phyloP scores from a whole-genome alignment of 2,113 vertebrate genomes.

The Chlorocebus sabaeus region DNA sequence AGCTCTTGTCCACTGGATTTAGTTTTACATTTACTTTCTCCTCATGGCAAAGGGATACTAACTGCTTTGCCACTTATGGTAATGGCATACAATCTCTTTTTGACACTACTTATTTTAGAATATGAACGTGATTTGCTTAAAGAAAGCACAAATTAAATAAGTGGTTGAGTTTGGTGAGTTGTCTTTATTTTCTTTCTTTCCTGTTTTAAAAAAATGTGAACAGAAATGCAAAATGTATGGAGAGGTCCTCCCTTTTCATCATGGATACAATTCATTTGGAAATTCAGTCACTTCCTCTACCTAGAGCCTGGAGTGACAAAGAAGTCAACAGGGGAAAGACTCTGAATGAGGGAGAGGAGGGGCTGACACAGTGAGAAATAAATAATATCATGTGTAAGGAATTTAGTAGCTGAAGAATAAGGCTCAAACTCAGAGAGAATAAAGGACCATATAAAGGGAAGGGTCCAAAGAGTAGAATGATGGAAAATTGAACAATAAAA shows the following conservation, averaged over 20 bases:
- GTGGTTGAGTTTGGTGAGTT: neutral
- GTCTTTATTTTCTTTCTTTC: neutral
- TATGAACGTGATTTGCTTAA: neutral
- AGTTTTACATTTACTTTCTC: neutral
- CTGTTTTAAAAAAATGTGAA: neutral
- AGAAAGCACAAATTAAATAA: neutral
- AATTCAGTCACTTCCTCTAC: no score
- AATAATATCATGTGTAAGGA: rapidly evolving
- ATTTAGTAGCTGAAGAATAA: rapidly evolving
- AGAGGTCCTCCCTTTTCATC: rapidly evolving
- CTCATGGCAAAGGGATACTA: rapidly evolving
- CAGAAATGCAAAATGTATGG: rapidly evolving
- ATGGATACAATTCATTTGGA: neutral
- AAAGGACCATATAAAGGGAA: no score
- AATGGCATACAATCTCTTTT: rapidly evolving
- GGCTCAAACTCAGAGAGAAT: rapidly evolving
- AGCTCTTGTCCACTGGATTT: no score
- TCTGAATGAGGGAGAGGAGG: no score
- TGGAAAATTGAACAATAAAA: rapidly evolving
- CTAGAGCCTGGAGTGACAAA: neutral
- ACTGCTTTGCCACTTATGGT: rapidly evolving
- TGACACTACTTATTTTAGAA: neutral
- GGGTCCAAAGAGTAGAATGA: rapidly evolving
- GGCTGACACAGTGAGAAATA: rapidly evolving
- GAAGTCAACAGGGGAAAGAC: neutral